Conservation (phyloP, 2,888 invertebrate species). For the Parnassius apollo region DNA sequence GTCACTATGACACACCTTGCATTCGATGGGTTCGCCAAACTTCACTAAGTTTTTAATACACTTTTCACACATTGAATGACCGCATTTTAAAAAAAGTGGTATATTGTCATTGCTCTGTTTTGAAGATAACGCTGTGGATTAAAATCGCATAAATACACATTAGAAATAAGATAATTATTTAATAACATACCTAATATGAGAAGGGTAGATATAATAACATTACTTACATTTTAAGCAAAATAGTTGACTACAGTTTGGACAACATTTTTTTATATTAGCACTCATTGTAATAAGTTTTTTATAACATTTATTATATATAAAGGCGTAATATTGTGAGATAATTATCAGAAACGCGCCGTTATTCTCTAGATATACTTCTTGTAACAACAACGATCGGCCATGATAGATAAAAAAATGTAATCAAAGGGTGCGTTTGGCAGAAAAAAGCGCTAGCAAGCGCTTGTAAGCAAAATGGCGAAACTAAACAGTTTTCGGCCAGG, state of each 20-base stretch:
- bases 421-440: no score
- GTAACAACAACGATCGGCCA: no score
- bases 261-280: slow-evolving; percentile 52
- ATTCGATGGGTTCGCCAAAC: slow-evolving; percentile 67
- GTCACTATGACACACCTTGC: slow-evolving; percentile 68
- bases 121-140: slow-evolving; percentile 41
- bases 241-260: slow-evolving; percentile 69
- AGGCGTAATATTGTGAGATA: no score
- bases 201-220: neutral
- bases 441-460: no score
- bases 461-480: no score
- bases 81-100: slow-evolving; percentile 84
- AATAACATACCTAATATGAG: neutral
- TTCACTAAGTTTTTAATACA: slow-evolving; percentile 74
- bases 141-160: neutral
- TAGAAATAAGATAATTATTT: neutral
- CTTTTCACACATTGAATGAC: slow-evolving; percentile 85
- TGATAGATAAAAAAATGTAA: no score
- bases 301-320: neutral
- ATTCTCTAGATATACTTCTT: no score
- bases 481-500: no score
- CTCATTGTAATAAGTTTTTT: slow-evolving; percentile 45
- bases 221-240: slow-evolving; percentile 61
- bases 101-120: slow-evolving; percentile 47
- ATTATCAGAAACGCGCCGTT: no score